Percentiles rank a stretch among this genome's conserved stretches.
Conservation (phyloP, 2,113 vertebrate species). For the Protomyctophum bolini region DNA sequence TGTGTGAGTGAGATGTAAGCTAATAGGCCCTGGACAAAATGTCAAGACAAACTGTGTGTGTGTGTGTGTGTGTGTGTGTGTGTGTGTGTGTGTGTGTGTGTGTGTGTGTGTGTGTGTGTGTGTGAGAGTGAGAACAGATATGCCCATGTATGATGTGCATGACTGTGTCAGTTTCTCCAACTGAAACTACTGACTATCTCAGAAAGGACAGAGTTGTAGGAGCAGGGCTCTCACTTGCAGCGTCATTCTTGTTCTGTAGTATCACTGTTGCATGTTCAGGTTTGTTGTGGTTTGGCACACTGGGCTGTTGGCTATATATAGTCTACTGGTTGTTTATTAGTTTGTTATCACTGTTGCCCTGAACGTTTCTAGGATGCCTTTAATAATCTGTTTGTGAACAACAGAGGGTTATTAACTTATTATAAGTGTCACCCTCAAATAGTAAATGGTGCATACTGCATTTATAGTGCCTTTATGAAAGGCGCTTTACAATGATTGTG, state of each 20-base stretch:
- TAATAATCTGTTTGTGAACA: too few relatives aligned
- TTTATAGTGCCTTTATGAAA: too few relatives aligned
- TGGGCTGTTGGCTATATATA: not conserved
- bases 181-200: not conserved
- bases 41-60: slow-evolving; percentile 31
- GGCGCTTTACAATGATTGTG: too few relatives aligned
- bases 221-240: slow-evolving; percentile 28
- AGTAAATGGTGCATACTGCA: too few relatives aligned
- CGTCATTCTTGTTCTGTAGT: slow-evolving; percentile 5
- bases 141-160: not conserved
- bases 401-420: too few relatives aligned
- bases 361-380: too few relatives aligned
- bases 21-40: slow-evolving; percentile 16
- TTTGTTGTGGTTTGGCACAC: slow-evolving; percentile 1
- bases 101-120: slow-evolving; percentile 11
- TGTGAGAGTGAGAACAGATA: not conserved
- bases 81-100: slow-evolving; percentile 13
- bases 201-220: slow-evolving; percentile 9
- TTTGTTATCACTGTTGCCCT: too few relatives aligned
- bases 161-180: not conserved
- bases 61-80: not conserved
- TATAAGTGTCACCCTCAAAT: too few relatives aligned
- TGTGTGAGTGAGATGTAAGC: slow-evolving; percentile 20
- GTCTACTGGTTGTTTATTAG: not conserved
- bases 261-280: slow-evolving; percentile 26